phyloP scores from a whole-genome alignment of 2,888 invertebrate species.

The Diadromus collaris region DNA sequence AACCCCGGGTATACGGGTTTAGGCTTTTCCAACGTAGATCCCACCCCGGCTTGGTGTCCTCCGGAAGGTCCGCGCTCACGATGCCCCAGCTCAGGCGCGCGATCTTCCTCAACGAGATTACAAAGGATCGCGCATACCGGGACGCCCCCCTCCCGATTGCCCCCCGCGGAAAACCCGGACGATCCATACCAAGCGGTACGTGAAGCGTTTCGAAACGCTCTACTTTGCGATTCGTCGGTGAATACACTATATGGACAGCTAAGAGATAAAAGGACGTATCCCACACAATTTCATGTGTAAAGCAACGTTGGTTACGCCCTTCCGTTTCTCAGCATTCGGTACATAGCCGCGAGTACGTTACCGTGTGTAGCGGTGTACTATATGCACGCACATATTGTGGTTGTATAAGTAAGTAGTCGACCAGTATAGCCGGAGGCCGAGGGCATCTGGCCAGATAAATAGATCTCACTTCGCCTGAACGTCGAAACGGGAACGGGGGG shows the following conservation, averaged over 20 bases:
- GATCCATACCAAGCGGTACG: constrained; percentile 74
- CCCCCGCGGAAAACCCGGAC: constrained; percentile 58
- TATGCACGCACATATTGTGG: constrained; percentile 8
- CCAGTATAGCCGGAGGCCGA: constrained; percentile 42
- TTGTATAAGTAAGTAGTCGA: constrained; percentile 25
- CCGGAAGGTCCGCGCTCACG: constrained; percentile 45
- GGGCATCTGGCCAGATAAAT: constrained; percentile 53
- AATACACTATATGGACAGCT: neutral
- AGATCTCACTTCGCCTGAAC: constrained; percentile 39
- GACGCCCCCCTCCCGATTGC: neutral
- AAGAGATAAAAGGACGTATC: neutral
- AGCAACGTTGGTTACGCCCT: neutral
- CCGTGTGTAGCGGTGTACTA: neutral
- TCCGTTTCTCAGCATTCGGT: neutral
- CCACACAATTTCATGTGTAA: neutral
- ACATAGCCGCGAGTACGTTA: neutral
- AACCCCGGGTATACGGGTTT: constrained; percentile 56
- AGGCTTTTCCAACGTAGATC: constrained; percentile 60
- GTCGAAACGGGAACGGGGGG: constrained; percentile 37
- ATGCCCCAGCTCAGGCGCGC: constrained; percentile 62
- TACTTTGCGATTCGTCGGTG: constrained; percentile 57
- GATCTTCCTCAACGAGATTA: constrained; percentile 79
- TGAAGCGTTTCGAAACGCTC: constrained; percentile 73
- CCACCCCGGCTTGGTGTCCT: constrained; percentile 37
- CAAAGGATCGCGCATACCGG: constrained; percentile 72